Percentiles rank a stretch among this genome's conserved stretches.
Conservation (phyloP, 2,113 vertebrate genomes). For the Tylochromis polylepis region DNA sequence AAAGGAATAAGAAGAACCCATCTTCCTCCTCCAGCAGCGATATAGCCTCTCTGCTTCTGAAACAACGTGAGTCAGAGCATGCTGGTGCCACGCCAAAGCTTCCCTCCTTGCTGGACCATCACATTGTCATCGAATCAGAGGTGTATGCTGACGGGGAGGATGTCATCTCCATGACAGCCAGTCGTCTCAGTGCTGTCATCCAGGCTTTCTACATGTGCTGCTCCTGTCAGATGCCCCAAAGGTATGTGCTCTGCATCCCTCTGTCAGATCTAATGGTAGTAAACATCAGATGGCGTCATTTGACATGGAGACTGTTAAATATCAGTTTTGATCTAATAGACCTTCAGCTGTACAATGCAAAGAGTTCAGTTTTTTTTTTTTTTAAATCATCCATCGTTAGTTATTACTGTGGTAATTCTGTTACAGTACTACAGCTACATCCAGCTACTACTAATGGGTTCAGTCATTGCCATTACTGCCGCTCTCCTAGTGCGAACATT, state of each 20-base stretch:
- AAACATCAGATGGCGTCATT: neutral
- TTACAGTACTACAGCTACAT: neutral
- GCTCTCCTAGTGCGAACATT: too few relatives aligned
- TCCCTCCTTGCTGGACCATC: slow-evolving; percentile 35
- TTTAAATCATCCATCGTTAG: neutral
- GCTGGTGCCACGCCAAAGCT: neutral
- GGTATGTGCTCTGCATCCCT: slow-evolving; percentile 55
- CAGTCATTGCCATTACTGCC: too few relatives aligned
- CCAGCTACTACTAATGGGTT: neutral
- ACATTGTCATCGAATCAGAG: slow-evolving; percentile 75
- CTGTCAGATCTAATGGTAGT: neutral
- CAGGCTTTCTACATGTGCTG: slow-evolving; percentile 99
- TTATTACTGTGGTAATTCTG: neutral
- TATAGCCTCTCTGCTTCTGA: slow-evolving; percentile 80
- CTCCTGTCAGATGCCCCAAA: slow-evolving; percentile 97
- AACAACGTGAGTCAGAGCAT: slow-evolving; percentile 76
- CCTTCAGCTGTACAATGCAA: neutral
- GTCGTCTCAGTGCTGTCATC: slow-evolving; percentile 94
- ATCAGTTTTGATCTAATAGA: neutral
- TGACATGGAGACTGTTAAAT: neutral
- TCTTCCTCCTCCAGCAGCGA: slow-evolving; percentile 65
- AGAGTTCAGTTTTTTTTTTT: neutral
- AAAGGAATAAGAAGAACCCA: slow-evolving; percentile 81
- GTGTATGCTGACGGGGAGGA: slow-evolving; percentile 85
- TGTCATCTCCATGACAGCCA: slow-evolving; percentile 97